phyloP scores from a whole-genome alignment of 2,113 vertebrate species.

The Piaya cayana region DNA sequence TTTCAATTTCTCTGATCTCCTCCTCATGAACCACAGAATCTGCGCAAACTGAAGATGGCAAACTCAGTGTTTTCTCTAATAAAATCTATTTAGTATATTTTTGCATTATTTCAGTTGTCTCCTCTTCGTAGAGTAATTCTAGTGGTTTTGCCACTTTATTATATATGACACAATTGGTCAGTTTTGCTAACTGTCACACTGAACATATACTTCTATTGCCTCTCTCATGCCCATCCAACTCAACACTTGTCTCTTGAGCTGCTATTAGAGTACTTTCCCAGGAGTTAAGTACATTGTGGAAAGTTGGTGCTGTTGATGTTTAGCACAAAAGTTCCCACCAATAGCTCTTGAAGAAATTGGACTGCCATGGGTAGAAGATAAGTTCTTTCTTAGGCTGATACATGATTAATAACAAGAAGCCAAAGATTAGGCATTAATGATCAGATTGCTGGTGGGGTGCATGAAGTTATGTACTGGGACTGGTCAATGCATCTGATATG shows the following conservation, averaged over 20 bases:
- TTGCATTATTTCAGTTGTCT: not conserved
- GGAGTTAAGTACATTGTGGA: not conserved
- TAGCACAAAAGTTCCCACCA: not conserved
- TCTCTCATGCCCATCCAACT: not conserved
- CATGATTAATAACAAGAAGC: not conserved
- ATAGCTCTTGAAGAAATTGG: not conserved
- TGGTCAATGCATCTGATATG: not conserved
- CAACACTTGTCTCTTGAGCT: not conserved
- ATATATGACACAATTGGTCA: not conserved
- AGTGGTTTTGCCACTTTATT: not conserved
- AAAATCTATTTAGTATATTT: not conserved
- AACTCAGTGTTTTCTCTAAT: not conserved
- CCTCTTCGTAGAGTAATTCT: not conserved
- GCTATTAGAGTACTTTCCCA: not conserved
- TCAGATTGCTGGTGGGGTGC: not conserved
- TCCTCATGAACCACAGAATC: not conserved
- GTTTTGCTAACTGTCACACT: not conserved
- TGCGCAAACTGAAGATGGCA: not conserved
- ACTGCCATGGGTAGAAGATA: not conserved
- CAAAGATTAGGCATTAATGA: not conserved
- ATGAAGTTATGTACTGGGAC: not conserved
- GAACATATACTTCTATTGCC: not conserved
- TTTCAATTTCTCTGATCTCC: not conserved
- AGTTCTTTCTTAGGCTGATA: not conserved
- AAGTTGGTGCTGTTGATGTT: not conserved